Base-by-base conservation (phyloP, 2,113 vertebrate genomes). In the Dendropsophus ebraccatus region DNA sequence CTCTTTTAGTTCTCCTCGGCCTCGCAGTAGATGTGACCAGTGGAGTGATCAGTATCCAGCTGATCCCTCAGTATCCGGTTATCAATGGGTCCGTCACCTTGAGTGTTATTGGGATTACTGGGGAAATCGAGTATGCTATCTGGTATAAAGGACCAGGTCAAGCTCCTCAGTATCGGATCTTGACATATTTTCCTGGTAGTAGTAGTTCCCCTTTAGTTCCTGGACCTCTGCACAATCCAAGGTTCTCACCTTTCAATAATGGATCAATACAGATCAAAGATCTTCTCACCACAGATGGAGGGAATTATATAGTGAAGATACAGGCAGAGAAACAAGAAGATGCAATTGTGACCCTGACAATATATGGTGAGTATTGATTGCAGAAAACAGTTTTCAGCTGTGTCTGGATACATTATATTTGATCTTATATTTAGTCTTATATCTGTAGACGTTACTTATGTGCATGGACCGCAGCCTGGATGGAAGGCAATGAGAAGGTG, bases 91-190 rank as follows among this genome's bases (percentile, higher is more conserved):
- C 56, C 14, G 56, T 58, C 23, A 58, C 56, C 56, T 7, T 82
- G 25, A 82, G 47, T 10, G 49, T 82, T 54, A 50, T 19, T 30
- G 81, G 50, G 13, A 58, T 83, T 35, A 41, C 21, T 58, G 52
- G 32, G 35, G n/a, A 9, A 7, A 19, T 83, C 5, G 19, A 8
- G 35, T 8, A 3, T 21, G 1, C 56, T 35, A 28, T 0, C 10
- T 84, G 82, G 82, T 84, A n/a, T 60, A 84, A 84, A 75, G 82
- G 70, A 75, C 35, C 35, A 32, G 30, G 23, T 35, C 1, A 14
- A 60, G 11, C 5, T 28, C 0, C n/a, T 62, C 58, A 25, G 25
- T 62, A 62, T 28, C n/a, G 28, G n/a, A 62, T 62, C 58, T 17
- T 84, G 37, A 1, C 4, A 56, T 84, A 84, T 84, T 12, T 62